phyloP scores from a whole-genome alignment of 1,140 invertebrate genomes.

The Bombyx mandarina region DNA sequence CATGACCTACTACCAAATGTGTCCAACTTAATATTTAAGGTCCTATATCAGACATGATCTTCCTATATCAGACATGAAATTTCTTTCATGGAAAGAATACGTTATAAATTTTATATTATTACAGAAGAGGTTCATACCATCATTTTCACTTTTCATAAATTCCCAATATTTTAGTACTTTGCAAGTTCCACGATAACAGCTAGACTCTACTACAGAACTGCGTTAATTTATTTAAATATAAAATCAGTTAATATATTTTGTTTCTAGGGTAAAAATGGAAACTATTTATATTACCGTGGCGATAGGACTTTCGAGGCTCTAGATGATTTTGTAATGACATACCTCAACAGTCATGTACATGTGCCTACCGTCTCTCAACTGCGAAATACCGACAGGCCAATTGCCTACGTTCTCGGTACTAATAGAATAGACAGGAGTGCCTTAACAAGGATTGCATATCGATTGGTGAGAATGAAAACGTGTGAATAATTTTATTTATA shows the following conservation, averaged over 20 bases:
- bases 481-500: not conserved
- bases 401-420: constrained; percentile 44
- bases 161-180: too few relatives aligned
- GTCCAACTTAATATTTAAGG: too few relatives aligned
- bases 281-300: constrained; percentile 37
- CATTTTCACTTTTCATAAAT: too few relatives aligned
- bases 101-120: too few relatives aligned
- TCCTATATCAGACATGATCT: too few relatives aligned
- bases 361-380: constrained; percentile 30
- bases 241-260: not conserved
- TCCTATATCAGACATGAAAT: too few relatives aligned
- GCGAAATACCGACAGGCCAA: constrained; percentile 26
- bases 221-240: not conserved
- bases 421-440: constrained; percentile 31
- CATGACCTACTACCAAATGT: not conserved
- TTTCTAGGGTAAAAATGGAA: constrained; percentile 45
- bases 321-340: constrained; percentile 41
- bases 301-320: constrained; percentile 40
- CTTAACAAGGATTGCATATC: constrained; percentile 42
- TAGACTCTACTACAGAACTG: too few relatives aligned
- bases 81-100: too few relatives aligned
- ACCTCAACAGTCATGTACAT: constrained; percentile 29
- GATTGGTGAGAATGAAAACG: constrained; percentile 32
- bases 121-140: too few relatives aligned
- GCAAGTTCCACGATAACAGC: too few relatives aligned